Evolutionary conservation across 2,113 vertebrate genomes (phyloP).

Genomic region (Mustela lutreola): DNA sequence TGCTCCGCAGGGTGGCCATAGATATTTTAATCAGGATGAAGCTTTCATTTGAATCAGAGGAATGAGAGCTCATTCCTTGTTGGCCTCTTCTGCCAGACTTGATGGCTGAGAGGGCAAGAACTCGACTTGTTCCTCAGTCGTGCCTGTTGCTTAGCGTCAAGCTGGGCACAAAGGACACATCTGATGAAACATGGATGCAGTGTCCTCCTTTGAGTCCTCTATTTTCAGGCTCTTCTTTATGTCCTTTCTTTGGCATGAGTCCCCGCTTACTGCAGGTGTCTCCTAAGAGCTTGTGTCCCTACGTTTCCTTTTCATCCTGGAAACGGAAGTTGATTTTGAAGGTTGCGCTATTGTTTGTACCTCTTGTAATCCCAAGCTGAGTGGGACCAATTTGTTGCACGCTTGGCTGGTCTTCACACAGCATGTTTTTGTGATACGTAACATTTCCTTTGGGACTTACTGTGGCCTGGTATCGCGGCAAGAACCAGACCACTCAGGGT

Average conservation of each 20-base stretch:
- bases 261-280: slow-evolving; percentile 79
- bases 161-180: not conserved
- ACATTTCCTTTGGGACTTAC: slow-evolving; percentile 71
- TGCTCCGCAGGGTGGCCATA: not conserved
- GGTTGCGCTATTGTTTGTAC: slow-evolving; percentile 76
- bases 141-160: not conserved
- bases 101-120: not conserved
- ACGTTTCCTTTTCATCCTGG: slow-evolving; percentile 81
- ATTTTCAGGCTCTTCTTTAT: not conserved
- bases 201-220: not conserved
- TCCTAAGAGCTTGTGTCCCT: slow-evolving; percentile 73
- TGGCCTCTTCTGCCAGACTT: not conserved
- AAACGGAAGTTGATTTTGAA: slow-evolving; percentile 82
- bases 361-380: slow-evolving; percentile 58
- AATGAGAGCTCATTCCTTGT: not conserved
- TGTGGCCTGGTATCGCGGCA: not conserved
- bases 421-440: slow-evolving; percentile 71
- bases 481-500: not conserved
- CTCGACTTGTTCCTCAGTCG: not conserved
- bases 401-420: slow-evolving; percentile 73
- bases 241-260: slow-evolving; percentile 67
- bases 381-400: slow-evolving; percentile 22
- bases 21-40: slow-evolving; percentile 55
- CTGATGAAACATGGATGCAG: not conserved
- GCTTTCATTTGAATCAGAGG: slow-evolving; percentile 37